Evolutionary conservation across 2,113 vertebrate genomes (phyloP).

Genomic region (Felis chaus): DNA sequence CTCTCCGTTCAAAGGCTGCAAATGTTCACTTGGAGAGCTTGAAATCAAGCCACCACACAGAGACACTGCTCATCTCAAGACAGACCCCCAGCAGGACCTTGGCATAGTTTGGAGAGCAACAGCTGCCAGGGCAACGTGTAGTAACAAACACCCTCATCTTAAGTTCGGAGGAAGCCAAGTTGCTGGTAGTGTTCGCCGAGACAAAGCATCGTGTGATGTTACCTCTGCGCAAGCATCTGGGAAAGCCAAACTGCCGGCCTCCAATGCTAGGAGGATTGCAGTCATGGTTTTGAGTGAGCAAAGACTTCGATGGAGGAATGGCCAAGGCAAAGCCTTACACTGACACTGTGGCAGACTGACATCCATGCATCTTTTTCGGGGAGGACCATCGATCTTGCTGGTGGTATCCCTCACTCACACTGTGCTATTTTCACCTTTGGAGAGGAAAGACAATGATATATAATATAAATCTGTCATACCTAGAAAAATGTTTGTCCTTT

Average conservation of each 20-base stretch:
- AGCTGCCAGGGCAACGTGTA: not conserved
- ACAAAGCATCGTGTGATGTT: not conserved
- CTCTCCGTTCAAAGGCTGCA: not conserved
- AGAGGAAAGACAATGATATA: not conserved
- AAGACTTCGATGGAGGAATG: not conserved
- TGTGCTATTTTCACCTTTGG: not conserved
- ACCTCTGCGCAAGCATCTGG: not conserved
- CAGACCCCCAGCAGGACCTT: not conserved
- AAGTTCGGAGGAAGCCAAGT: not conserved
- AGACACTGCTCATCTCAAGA: not conserved
- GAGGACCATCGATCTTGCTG: not conserved
- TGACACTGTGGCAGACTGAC: not conserved
- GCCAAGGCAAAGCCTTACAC: not conserved
- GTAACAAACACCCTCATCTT: not conserved
- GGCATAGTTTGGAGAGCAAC: not conserved
- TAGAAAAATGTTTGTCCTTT: constrained; percentile 27
- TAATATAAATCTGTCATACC: constrained; percentile 29
- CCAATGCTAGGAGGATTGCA: not conserved
- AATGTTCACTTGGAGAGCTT: not conserved
- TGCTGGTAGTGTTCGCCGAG: not conserved
- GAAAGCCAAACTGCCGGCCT: not conserved
- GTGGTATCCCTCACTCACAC: not conserved
- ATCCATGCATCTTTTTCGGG: fast-evolving
- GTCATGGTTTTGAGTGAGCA: not conserved
- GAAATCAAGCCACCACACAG: not conserved